Evolutionary conservation across 2,888 invertebrate species (phyloP), one percentile per base, ranked within the genome.

Genomic region (Microctonus hyperodae): DNA sequence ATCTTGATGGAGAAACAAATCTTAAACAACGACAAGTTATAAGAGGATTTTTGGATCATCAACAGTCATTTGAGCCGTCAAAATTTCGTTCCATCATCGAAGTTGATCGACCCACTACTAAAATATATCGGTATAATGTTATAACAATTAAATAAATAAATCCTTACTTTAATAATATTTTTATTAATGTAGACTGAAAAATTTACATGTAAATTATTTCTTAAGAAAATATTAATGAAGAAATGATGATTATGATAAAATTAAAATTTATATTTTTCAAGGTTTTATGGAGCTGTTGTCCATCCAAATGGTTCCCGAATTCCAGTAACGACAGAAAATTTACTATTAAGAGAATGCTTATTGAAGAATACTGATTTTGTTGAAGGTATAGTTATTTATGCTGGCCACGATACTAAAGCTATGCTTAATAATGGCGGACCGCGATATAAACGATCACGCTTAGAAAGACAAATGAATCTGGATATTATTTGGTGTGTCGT

Each of bases 391-490:
- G 96, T 98, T 58, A 93, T 98, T 63, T 98, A 98, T 87, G 96
- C 83, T 88, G 95, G 98, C 67, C 96, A 96, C 84, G 98, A 98
- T 87, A 97, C 97, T 16, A 98, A 98, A 86, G 95, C 97, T 20
- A 95, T 98, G 95, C 88, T 98, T 70, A 98, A 98, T 85, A 98
- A 97, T 85, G 95, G 96, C 73, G 96, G 97, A 51, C 97, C 97
- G 68, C 89, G 97, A 67, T 83, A 83, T 71, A 83, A 83, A 80
- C 90, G 96, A 76, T 97, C 97, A 64, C 91, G 92, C 72, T 87
- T 98, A 76, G 98, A 98, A 85, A 90, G 91, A 72, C 91, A 93
- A 84, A 97, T 98, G 92, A 98, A 98, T 86, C 90, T 92, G 75
- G 97, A 97, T 85, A 94, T 98, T 68, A 91, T 97, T 79, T 97